These are phyloP conservation scores for Prunella strophiata DNA, from an alignment of 2,797 vertebrate genomes.

Conservation along the genomic window DNA sequence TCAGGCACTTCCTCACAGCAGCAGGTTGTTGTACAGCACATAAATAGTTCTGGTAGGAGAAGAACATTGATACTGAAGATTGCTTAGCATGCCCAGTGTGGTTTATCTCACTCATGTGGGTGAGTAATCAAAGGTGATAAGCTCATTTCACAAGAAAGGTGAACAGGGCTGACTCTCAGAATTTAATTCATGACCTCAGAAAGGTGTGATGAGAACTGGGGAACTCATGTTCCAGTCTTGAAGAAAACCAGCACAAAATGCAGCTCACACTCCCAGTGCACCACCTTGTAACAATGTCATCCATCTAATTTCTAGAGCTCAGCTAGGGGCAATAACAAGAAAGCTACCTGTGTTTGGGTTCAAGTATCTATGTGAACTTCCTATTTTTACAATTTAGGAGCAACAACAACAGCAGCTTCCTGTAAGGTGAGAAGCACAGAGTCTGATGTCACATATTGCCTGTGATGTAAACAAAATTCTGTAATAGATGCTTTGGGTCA, in stretches of 20 bases:
- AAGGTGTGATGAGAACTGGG: background rate
- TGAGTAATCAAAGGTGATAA: background rate
- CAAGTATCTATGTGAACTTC: background rate
- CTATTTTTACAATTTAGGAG: background rate
- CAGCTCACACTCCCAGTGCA: background rate
- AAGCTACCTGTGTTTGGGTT: background rate
- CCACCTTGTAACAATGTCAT: background rate
- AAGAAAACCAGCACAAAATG: background rate
- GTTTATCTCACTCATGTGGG: background rate
- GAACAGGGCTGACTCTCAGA: background rate
- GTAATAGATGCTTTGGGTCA: background rate
- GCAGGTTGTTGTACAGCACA: background rate
- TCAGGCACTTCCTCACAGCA: fast-evolving
- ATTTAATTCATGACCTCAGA: background rate
- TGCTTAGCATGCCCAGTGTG: background rate
- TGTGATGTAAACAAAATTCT: background rate
- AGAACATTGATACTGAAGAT: background rate
- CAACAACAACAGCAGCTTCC: background rate
- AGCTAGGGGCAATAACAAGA: background rate
- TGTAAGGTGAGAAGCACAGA: background rate
- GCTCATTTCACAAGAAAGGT: background rate
- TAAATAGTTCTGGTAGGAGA: background rate
- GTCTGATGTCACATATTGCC: background rate
- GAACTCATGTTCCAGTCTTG: background rate
- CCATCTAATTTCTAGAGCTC: background rate